A percentile compares a stretch with the other conserved stretches of the same genome.
These are phyloP conservation scores for Stegana nigrithorax DNA, from an alignment of 2,888 invertebrate species.

Conservation along the genomic window DNA sequence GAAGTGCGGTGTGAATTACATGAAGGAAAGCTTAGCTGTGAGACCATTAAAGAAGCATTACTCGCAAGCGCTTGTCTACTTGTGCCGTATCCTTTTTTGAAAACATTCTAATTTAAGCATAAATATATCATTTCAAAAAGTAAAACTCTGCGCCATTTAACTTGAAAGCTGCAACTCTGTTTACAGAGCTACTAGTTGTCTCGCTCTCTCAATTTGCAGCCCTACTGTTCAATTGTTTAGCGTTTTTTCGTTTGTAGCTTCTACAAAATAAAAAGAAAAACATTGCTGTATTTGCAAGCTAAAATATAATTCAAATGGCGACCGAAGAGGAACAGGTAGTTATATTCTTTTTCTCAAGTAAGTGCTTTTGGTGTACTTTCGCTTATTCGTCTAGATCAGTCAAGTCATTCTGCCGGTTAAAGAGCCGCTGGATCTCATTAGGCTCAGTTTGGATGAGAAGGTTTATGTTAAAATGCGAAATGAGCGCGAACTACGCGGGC, in stretches of 20 bases:
- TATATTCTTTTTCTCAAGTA: not conserved
- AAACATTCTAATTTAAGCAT: not conserved
- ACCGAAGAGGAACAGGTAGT: conserved; percentile 66
- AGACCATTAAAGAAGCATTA: conserved; percentile 67
- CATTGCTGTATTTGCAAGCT: not conserved
- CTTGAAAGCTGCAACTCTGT: not conserved
- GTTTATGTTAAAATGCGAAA: conserved; percentile 99
- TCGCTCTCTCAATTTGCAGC: too few species aligned
- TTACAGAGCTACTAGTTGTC: not conserved
- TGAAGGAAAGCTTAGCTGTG: conserved; percentile 67
- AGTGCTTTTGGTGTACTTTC: not conserved
- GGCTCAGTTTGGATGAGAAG: conserved; percentile 96
- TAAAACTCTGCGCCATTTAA: not conserved
- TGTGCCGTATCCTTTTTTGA: conserved; percentile 71
- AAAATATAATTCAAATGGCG: too few species aligned
- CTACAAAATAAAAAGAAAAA: not conserved
- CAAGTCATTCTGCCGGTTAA: conserved; percentile 89
- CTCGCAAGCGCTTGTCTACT: conserved; percentile 68
- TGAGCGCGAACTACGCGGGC: conserved; percentile 94
- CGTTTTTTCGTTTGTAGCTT: not conserved
- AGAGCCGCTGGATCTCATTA: conserved; percentile 96
- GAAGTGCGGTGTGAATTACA: conserved; percentile 56
- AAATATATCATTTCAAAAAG: conserved; percentile 11
- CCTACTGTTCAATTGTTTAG: too few species aligned
- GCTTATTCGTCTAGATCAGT: conserved; percentile 71